Evolutionary conservation across 2,888 invertebrate species (phyloP).

Genomic region (Campoletis raptor): DNA sequence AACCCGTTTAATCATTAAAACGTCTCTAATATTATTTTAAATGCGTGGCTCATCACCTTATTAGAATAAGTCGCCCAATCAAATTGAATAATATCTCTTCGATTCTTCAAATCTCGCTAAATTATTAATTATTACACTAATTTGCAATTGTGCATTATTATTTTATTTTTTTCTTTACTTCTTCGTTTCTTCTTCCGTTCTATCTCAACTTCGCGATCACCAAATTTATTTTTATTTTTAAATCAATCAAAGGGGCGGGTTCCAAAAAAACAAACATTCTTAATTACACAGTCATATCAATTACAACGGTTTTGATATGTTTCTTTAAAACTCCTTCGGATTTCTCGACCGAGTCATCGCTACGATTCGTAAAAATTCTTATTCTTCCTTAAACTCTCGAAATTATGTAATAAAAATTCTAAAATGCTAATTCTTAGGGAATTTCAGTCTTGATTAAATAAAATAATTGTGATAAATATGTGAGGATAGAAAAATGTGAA

Average conservation of each 20-base stretch:
- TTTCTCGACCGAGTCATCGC: conserved; percentile 25
- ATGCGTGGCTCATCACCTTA: conserved; percentile 70
- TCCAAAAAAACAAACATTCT: conserved; percentile 76
- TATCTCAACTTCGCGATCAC: conserved; percentile 31
- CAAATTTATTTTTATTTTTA: conserved; percentile 48
- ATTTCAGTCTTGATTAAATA: conserved; percentile 69
- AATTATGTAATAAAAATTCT: conserved; percentile 53
- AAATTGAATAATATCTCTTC: conserved; percentile 69
- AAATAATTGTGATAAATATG: conserved; percentile 33
- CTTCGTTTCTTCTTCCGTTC: conserved; percentile 6
- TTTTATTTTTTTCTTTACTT: conserved; percentile 17
- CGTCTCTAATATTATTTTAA: conserved; percentile 62
- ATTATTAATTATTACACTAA: conserved; percentile 69
- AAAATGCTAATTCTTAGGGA: conserved; percentile 59
- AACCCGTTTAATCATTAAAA: conserved; percentile 67
- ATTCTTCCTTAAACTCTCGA: conserved; percentile 20
- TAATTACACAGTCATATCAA: conserved; percentile 69
- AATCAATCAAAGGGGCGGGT: conserved; percentile 76
- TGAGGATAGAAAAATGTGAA: conserved; percentile 24
- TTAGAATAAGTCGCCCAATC: conserved; percentile 71
- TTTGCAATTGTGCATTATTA: conserved; percentile 70
- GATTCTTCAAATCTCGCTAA: conserved; percentile 63
- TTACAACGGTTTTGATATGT: conserved; percentile 70
- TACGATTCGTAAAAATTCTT: conserved; percentile 23
- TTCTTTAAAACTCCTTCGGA: conserved; percentile 67